These are phyloP conservation scores for Eremobia ochroleuca DNA, from an alignment of 2,888 invertebrate species.

Conservation along the genomic window DNA sequence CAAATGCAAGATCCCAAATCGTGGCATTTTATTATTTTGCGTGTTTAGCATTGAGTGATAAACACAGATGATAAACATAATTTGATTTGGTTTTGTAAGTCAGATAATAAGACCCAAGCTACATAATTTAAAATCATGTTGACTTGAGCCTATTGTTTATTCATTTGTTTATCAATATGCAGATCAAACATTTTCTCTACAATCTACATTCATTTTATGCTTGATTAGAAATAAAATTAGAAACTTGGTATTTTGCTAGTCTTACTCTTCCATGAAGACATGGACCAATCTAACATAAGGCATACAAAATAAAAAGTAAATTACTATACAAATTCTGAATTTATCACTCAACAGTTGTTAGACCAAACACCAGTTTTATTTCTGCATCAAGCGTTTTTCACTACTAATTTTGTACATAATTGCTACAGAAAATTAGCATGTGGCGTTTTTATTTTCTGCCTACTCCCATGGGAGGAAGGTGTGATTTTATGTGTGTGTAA, in stretches of 20 bases:
- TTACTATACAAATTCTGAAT: not conserved
- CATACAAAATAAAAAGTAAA: not conserved
- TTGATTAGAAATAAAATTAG: not conserved
- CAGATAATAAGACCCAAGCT: constrained; percentile 2
- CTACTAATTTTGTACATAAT: not conserved
- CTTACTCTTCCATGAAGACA: not conserved
- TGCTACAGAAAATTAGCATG: not conserved
- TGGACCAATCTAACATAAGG: not conserved
- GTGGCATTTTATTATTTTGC: not conserved
- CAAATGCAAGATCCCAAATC: not conserved
- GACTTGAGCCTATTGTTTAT: constrained; percentile 9
- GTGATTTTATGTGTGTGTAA: not conserved
- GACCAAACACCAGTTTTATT: not conserved
- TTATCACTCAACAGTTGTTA: too few relatives aligned
- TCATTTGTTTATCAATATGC: constrained; percentile 36
- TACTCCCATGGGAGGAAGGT: not conserved
- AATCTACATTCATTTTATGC: not conserved
- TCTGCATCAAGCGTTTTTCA: not conserved
- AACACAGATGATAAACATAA: constrained; percentile 16
- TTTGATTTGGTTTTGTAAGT: constrained; percentile 1
- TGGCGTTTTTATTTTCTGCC: not conserved
- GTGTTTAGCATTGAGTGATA: not conserved
- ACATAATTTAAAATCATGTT: constrained; percentile 8
- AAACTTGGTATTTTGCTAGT: not conserved
- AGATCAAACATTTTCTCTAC: not conserved